These are phyloP conservation scores for Austrofundulus limnaeus DNA, from an alignment of 2,113 vertebrate genomes.

Conservation along the genomic window DNA sequence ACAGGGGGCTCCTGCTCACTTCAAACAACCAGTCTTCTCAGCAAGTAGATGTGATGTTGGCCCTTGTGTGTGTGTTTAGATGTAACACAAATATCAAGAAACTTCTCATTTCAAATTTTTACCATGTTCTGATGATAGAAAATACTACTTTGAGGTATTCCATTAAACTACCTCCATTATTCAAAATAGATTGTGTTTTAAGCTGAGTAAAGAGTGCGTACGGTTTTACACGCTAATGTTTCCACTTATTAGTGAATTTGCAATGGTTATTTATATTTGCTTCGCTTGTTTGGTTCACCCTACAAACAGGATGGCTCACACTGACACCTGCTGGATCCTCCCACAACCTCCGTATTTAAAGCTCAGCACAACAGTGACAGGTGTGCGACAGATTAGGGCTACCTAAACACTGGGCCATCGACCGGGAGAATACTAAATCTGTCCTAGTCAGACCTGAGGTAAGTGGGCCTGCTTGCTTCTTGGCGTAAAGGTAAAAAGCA, in stretches of 20 bases:
- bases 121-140: neutral
- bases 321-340: conserved; percentile 52
- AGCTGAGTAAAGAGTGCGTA: neutral
- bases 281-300: conserved; percentile 11
- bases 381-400: conserved; percentile 69
- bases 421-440: conserved; percentile 16
- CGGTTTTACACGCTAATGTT: conserved; percentile 6
- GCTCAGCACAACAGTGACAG: conserved; percentile 49
- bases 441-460: conserved; percentile 24
- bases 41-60: no score
- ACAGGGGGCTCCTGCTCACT: no score
- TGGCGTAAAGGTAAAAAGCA: no score
- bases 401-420: conserved; percentile 21
- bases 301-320: conserved; percentile 18
- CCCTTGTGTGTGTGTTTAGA: neutral
- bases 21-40: no score
- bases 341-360: conserved; percentile 64
- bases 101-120: neutral
- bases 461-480: neutral
- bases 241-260: neutral
- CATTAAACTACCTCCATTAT: no score
- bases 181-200: neutral
- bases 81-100: neutral
- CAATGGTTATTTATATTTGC: neutral
- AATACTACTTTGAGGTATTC: no score